Evolutionary conservation across 2,888 invertebrate species (phyloP).

Genomic region (Drosophila lutescens): DNA sequence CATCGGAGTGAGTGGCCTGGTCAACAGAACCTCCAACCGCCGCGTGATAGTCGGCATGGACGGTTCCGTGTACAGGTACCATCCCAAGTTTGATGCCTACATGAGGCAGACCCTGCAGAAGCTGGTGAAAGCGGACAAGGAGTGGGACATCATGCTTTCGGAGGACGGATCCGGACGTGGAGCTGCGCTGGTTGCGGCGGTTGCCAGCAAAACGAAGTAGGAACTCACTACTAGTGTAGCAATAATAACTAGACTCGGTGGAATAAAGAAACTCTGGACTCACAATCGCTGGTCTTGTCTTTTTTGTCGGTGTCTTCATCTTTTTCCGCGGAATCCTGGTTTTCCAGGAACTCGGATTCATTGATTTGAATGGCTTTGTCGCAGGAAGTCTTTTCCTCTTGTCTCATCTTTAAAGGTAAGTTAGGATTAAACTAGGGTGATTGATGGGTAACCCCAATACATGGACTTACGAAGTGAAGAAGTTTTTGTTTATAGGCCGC

Average conservation of each 20-base stretch:
- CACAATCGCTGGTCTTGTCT: slow-evolving; percentile 46
- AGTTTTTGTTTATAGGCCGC: slow-evolving; percentile 86
- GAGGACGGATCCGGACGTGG: slow-evolving; percentile 98
- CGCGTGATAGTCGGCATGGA: slow-evolving; percentile 97
- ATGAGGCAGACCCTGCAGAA: slow-evolving; percentile 94
- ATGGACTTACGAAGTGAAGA: slow-evolving; percentile 85
- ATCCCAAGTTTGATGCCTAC: slow-evolving; percentile 96
- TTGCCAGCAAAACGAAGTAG: slow-evolving; percentile 85
- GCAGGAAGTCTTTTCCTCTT: slow-evolving; percentile 27
- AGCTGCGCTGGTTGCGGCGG: slow-evolving; percentile 96
- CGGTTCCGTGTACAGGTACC: slow-evolving; percentile 97
- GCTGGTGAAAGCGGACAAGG: slow-evolving; percentile 89
- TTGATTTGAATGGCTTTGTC: slow-evolving; percentile 31
- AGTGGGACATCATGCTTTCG: slow-evolving; percentile 96
- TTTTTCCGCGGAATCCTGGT: neutral
- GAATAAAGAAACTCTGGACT: slow-evolving; percentile 45
- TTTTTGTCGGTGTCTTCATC: neutral
- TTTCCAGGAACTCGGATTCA: slow-evolving; percentile 16
- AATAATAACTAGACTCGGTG: slow-evolving; percentile 5
- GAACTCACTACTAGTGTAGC: slow-evolving; percentile 24
- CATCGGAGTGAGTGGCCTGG: slow-evolving; percentile 92
- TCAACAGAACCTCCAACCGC: slow-evolving; percentile 95
- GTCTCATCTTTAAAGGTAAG: slow-evolving; percentile 34
- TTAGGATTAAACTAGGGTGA: too few relatives aligned
- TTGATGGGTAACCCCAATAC: neutral